phyloP scores from a whole-genome alignment of 2,797 vertebrate species.

The Trachops cirrhosus region DNA sequence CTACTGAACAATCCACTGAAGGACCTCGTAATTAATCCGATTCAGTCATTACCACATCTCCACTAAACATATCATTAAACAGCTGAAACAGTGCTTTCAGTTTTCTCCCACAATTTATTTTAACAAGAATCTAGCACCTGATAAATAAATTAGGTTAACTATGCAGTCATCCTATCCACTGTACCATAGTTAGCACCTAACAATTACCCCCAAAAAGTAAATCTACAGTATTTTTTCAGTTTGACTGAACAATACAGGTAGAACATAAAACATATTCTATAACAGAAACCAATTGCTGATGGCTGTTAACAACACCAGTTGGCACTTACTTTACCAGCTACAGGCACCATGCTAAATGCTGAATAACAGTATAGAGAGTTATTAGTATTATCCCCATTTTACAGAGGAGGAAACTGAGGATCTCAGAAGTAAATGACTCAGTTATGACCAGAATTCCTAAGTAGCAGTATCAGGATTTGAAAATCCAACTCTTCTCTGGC shows the following conservation, averaged over 20 bases:
- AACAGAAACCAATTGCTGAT: constrained; percentile 1
- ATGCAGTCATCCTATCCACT: neutral
- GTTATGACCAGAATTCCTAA: neutral
- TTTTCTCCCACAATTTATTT: constrained; percentile 57
- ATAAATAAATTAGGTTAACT: constrained; percentile 51
- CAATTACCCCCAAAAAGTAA: constrained; percentile 13
- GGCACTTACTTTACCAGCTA: neutral
- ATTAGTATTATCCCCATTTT: neutral
- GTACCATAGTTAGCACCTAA: neutral
- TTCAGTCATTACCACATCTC: constrained; percentile 57
- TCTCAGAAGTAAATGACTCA: neutral
- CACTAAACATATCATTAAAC: constrained; percentile 68
- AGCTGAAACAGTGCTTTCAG: constrained; percentile 40
- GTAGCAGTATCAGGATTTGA: neutral
- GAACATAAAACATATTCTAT: neutral
- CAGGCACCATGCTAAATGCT: neutral
- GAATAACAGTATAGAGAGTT: neutral
- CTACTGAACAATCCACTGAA: constrained; percentile 28
- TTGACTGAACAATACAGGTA: neutral
- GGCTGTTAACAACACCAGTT: neutral
- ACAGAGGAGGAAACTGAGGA: neutral
- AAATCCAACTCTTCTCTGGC: neutral
- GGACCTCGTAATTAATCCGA: constrained; percentile 64
- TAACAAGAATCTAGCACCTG: constrained; percentile 58
- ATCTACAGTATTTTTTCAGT: constrained; percentile 13